These are phyloP conservation scores for Coccyzus lansbergi DNA, from an alignment of 2,797 vertebrate species.

Conservation along the genomic window DNA sequence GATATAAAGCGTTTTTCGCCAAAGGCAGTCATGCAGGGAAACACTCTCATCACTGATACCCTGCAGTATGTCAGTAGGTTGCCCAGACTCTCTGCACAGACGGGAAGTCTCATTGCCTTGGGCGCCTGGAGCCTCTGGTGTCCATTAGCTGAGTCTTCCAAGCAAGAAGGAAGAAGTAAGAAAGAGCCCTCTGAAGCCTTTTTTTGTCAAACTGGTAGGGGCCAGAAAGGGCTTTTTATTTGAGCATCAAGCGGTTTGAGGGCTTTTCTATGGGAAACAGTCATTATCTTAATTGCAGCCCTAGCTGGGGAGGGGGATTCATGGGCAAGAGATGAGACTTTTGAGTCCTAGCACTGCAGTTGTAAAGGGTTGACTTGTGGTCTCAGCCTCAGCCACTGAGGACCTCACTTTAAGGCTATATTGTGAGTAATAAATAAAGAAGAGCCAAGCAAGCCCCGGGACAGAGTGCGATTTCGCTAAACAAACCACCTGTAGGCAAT, in stretches of 20 bases:
- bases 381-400: neutral
- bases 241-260: neutral
- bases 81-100: conserved; percentile 21
- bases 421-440: neutral
- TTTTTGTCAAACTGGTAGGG: neutral
- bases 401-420: neutral
- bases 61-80: conserved; percentile 3
- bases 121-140: neutral
- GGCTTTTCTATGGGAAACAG: neutral
- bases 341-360: neutral
- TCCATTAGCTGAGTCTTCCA: neutral
- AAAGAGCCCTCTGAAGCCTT: conserved; percentile 41
- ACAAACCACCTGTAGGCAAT: neutral
- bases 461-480: neutral
- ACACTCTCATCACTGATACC: neutral
- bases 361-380: accelerated
- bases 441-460: neutral
- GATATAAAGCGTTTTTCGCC: conserved; percentile 9
- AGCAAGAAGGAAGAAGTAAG: neutral
- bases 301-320: neutral
- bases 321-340: neutral
- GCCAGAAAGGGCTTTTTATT: neutral
- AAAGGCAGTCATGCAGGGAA: conserved; percentile 4
- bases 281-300: neutral
- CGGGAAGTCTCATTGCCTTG: conserved; percentile 34